Evolutionary conservation across 2,113 vertebrate genomes (phyloP).

Genomic region (Sinocyclocheilus rhinocerous): DNA sequence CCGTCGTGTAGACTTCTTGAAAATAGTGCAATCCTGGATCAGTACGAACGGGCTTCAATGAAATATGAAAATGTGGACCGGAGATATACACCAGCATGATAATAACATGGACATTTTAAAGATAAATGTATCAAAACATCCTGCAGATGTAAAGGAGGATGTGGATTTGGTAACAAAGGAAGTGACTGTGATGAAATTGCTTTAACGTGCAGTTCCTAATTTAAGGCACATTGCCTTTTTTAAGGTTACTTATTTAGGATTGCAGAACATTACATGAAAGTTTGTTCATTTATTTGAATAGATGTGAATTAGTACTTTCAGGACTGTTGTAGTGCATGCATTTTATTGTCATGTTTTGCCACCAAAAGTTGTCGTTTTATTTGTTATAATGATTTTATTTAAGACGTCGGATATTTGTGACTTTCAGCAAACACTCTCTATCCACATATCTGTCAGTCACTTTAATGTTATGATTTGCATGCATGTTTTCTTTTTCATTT

Average conservation of each 20-base stretch:
- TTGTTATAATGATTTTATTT: constrained; percentile 50
- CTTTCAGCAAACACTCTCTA: constrained; percentile 26
- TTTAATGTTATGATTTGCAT: constrained; percentile 34
- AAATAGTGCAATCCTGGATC: constrained; percentile 87
- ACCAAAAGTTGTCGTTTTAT: constrained; percentile 65
- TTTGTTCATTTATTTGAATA: background rate
- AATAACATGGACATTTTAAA: constrained; percentile 78
- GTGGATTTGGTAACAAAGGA: constrained; percentile 75
- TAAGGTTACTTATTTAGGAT: background rate
- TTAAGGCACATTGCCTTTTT: constrained; percentile 41
- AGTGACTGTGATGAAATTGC: constrained; percentile 55
- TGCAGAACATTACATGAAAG: constrained; percentile 36
- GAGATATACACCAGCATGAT: constrained; percentile 86
- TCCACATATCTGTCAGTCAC: constrained; percentile 28
- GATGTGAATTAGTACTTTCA: constrained; percentile 66
- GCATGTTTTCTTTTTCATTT: constrained; percentile 8
- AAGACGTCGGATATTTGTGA: constrained; percentile 8
- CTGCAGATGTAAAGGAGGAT: constrained; percentile 67
- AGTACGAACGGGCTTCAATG: constrained; percentile 84
- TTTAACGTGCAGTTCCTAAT: constrained; percentile 62
- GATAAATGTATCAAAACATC: constrained; percentile 57
- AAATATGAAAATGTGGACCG: constrained; percentile 82
- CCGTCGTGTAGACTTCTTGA: constrained; percentile 93
- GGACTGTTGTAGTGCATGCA: constrained; percentile 81
- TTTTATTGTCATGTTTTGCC: constrained; percentile 61